Conservation (phyloP, 2,888 invertebrate genomes). For the Caenorhabditis sp. region DNA sequence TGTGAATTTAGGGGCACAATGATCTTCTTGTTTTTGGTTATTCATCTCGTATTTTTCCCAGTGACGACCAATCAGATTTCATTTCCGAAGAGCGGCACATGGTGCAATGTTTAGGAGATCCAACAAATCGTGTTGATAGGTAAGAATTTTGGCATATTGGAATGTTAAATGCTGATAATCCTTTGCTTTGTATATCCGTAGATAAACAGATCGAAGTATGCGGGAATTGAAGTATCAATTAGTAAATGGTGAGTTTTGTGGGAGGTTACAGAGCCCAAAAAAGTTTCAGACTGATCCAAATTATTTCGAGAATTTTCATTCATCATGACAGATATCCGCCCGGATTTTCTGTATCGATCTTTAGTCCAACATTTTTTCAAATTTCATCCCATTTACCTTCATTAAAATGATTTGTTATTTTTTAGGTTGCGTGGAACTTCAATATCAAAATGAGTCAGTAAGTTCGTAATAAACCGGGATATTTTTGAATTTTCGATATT, state of each 20-base stretch:
- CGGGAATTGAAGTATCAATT: too few species aligned
- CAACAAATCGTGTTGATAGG: constrained; percentile 46
- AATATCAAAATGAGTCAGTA: constrained; percentile 9
- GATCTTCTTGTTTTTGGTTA: constrained; percentile 62
- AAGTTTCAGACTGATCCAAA: too few species aligned
- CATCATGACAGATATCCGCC: too few species aligned
- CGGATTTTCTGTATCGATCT: too few species aligned
- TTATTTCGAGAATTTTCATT: too few species aligned
- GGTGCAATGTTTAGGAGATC: constrained; percentile 61
- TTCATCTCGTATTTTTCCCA: constrained; percentile 50
- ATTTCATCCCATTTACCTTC: too few species aligned
- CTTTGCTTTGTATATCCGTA: too few species aligned
- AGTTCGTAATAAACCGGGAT: constrained; percentile 2
- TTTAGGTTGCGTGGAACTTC: constrained; percentile 21
- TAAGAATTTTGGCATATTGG: constrained; percentile 20
- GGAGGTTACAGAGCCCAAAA: too few species aligned
- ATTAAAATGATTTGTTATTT: not conserved
- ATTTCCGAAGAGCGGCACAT: constrained; percentile 59
- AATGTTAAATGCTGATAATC: too few species aligned
- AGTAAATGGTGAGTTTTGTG: too few species aligned
- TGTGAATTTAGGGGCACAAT: constrained; percentile 35
- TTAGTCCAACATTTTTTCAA: too few species aligned
- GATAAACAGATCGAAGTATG: too few species aligned
- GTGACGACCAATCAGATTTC: constrained; percentile 40
- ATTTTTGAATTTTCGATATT: not conserved